A percentile compares a stretch with the other conserved stretches of the same genome.
phyloP scores from a whole-genome alignment of 2,888 invertebrate genomes.

The Megalurothrips usitatus region DNA sequence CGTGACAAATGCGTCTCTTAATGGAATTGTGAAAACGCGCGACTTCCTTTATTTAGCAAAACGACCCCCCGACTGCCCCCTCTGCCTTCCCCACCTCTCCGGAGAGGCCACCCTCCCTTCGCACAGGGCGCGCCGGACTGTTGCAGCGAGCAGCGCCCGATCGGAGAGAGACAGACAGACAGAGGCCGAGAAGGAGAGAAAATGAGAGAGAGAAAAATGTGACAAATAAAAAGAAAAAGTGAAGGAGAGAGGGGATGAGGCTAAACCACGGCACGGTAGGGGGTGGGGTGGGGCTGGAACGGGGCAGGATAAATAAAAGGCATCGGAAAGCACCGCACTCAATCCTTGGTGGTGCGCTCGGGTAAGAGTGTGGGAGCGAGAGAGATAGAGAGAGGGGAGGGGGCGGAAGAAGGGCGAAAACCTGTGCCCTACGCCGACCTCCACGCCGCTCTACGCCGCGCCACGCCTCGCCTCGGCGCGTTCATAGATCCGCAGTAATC shows the following conservation, averaged over 20 bases:
- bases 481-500: slow-evolving; percentile 8
- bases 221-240: background rate
- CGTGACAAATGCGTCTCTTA: slow-evolving; percentile 6
- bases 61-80: background rate
- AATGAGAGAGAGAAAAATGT: background rate
- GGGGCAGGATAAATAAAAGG: slow-evolving; percentile 17
- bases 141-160: background rate
- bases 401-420: too few species aligned
- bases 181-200: background rate
- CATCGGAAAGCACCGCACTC: slow-evolving; percentile 14
- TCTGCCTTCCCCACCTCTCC: background rate
- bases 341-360: background rate
- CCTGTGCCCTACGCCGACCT: too few species aligned
- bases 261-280: background rate
- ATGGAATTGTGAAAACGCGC: slow-evolving; percentile 20
- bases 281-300: background rate
- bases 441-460: too few species aligned
- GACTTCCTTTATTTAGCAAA: background rate
- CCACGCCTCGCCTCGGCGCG: too few species aligned
- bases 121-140: background rate
- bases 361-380: too few species aligned
- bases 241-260: background rate
- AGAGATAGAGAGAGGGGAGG: too few species aligned
- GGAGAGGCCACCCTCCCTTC: too few species aligned
- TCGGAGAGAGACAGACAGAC: background rate